These are phyloP conservation scores for Stegostoma tigrinum DNA, from an alignment of 2,113 vertebrate species.

Conservation along the genomic window DNA sequence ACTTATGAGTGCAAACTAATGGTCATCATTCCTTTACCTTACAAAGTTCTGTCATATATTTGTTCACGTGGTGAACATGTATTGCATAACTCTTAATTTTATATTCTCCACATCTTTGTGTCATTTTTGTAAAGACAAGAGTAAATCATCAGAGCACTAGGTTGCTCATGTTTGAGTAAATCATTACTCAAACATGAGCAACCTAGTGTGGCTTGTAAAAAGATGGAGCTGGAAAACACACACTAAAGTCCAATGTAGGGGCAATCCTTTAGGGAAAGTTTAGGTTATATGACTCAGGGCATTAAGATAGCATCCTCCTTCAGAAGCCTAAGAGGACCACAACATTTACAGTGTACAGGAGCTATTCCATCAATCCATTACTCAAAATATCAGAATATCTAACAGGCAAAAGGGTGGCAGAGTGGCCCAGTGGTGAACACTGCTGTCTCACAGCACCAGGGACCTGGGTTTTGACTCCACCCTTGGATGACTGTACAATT, in stretches of 20 bases:
- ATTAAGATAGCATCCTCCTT: background rate
- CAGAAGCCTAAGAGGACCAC: background rate
- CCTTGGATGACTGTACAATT: background rate
- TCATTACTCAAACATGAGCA: too few relatives aligned
- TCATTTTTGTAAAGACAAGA: background rate
- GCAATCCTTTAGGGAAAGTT: background rate
- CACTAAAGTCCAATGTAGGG: background rate
- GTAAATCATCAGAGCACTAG: background rate
- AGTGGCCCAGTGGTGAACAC: too few relatives aligned
- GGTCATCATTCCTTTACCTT: background rate
- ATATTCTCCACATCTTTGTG: background rate
- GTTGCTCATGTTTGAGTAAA: too few relatives aligned
- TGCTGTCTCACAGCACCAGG: too few relatives aligned
- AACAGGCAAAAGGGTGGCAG: background rate
- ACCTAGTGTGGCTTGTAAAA: background rate
- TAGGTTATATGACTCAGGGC: background rate
- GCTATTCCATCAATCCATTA: background rate
- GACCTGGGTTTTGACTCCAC: too few relatives aligned
- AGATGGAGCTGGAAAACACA: background rate
- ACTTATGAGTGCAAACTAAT: background rate
- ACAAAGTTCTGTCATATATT: background rate
- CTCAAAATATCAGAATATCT: background rate
- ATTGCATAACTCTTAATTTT: slow-evolving; percentile 1
- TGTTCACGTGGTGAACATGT: background rate
- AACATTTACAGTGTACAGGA: background rate